Percentiles rank a stretch among this genome's conserved stretches.
Conservation (phyloP, 2,113 vertebrate genomes). For the Onychorhynchus coronatus region DNA sequence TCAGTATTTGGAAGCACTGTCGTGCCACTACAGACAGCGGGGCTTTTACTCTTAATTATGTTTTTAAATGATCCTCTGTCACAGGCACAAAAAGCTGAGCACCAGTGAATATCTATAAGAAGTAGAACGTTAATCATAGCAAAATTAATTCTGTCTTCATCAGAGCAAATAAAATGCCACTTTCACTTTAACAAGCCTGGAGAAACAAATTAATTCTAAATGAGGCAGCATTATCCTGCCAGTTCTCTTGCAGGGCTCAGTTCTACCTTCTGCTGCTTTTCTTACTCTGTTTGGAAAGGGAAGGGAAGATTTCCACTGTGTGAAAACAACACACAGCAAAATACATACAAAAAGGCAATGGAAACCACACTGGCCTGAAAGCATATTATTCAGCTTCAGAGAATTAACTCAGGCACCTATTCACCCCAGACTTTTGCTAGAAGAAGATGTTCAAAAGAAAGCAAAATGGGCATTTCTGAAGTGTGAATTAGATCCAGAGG, state of each 20-base stretch:
- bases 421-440: neutral
- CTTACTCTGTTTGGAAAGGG: neutral
- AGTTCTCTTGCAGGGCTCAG: neutral
- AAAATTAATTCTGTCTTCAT: conserved; percentile 51
- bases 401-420: neutral
- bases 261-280: conserved; percentile 22
- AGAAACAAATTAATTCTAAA: conserved; percentile 56
- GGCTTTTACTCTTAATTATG: neutral
- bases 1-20: neutral
- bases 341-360: neutral
- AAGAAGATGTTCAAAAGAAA: neutral
- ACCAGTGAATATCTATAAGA: neutral
- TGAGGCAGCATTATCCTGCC: neutral
- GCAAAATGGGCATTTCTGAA: neutral
- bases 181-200: conserved; percentile 34
- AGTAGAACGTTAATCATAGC: conserved; percentile 20
- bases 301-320: neutral
- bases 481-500: neutral
- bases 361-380: neutral
- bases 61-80: neutral
- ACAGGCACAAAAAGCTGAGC: neutral
- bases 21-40: neutral
- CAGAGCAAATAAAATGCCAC: conserved; percentile 48
- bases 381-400: neutral
- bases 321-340: neutral